These are phyloP conservation scores for Falco cherrug DNA, from an alignment of 2,797 vertebrate species.

Conservation along the genomic window DNA sequence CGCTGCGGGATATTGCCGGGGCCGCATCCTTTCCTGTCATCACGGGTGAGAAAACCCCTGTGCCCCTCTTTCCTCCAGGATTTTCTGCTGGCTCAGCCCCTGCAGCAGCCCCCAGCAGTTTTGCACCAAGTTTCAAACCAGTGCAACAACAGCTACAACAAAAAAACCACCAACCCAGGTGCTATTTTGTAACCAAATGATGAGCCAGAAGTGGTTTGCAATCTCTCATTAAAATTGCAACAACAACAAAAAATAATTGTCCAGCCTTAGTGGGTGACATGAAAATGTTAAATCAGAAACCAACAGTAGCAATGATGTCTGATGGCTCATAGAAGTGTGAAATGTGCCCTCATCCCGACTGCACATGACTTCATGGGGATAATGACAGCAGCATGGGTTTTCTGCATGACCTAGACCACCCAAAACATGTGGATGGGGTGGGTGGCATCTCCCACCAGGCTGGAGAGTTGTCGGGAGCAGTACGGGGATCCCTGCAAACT, in stretches of 20 bases:
- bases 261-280: not conserved
- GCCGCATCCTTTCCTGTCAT: constrained; percentile 74
- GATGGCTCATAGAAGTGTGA: not conserved
- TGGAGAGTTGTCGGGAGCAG: not conserved
- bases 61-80: not conserved
- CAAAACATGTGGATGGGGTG: accelerated
- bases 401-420: not conserved
- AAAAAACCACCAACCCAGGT: accelerated
- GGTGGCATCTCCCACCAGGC: not conserved
- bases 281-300: not conserved
- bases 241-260: not conserved
- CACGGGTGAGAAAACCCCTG: not conserved
- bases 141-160: not conserved
- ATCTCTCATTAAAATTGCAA: not conserved
- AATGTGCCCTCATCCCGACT: accelerated
- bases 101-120: accelerated
- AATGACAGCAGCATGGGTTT: accelerated
- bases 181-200: accelerated
- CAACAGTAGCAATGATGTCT: not conserved
- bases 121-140: not conserved
- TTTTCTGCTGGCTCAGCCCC: not conserved
- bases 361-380: no score
- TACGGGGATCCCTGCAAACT: not conserved
- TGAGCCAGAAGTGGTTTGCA: not conserved
- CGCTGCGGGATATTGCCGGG: constrained; percentile 80